Percentiles rank a stretch among this genome's conserved stretches.
phyloP scores from a whole-genome alignment of 2,113 vertebrate genomes.

The Stigmatopora nigra region DNA sequence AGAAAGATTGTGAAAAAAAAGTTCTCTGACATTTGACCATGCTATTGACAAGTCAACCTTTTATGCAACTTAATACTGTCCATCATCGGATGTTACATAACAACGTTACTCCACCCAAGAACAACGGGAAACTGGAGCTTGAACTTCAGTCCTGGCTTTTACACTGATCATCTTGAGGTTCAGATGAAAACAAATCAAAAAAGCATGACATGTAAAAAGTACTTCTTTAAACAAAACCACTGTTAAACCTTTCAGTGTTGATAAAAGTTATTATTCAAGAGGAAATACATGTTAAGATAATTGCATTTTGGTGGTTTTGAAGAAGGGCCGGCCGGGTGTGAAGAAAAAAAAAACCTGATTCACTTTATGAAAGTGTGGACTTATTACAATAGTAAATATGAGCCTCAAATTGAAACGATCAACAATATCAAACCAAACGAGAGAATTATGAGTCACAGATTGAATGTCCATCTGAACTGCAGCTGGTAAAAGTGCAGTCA shows the following conservation, averaged over 20 bases:
- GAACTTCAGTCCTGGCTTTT: background rate
- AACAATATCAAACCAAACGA: background rate
- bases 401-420: background rate
- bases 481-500: conserved; percentile 5
- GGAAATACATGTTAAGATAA: background rate
- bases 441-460: conserved; percentile 5
- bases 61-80: background rate
- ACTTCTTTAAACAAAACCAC: background rate
- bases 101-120: background rate
- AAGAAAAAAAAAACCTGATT: background rate
- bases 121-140: background rate
- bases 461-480: conserved; percentile 17
- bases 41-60: background rate
- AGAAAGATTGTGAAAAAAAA: background rate
- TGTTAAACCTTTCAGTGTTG: background rate
- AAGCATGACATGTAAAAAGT: background rate
- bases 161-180: background rate
- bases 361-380: background rate
- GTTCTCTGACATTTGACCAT: background rate
- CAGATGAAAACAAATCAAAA: background rate
- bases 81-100: background rate
- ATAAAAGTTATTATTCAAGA: background rate
- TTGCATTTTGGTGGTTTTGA: background rate
- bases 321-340: background rate
- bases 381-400: background rate